These are phyloP conservation scores for Spodoptera frugiperda DNA, from an alignment of 1,140 invertebrate species.

Conservation along the genomic window DNA sequence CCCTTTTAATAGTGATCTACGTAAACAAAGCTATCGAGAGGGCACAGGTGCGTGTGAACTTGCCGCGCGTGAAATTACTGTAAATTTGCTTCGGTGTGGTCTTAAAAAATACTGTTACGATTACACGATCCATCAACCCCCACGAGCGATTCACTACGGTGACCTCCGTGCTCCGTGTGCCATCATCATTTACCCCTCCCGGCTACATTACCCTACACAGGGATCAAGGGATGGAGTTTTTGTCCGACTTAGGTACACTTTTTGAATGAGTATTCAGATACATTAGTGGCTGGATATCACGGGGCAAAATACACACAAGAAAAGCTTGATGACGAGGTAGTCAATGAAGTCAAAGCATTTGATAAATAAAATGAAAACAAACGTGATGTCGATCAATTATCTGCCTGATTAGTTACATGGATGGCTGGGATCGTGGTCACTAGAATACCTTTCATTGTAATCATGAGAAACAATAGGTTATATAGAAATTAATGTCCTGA, in stretches of 20 bases:
- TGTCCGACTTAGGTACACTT: neutral
- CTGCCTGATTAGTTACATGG: neutral
- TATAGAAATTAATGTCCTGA: slow-evolving; percentile 67
- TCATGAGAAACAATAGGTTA: slow-evolving; percentile 68
- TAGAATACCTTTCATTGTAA: slow-evolving; percentile 64
- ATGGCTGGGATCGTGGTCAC: neutral
- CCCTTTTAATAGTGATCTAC: slow-evolving; percentile 51
- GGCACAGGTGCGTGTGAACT: slow-evolving; percentile 81
- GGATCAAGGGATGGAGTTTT: slow-evolving; percentile 58
- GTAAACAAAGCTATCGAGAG: slow-evolving; percentile 53
- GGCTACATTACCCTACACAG: slow-evolving; percentile 57
- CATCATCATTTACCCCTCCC: slow-evolving; percentile 74
- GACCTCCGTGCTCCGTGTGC: slow-evolving; percentile 64
- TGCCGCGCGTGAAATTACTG: slow-evolving; percentile 81
- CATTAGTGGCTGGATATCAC: neutral
- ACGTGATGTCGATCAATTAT: neutral
- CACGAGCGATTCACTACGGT: slow-evolving; percentile 73
- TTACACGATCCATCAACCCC: slow-evolving; percentile 81
- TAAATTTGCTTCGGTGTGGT: slow-evolving; percentile 82
- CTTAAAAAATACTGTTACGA: slow-evolving; percentile 75
- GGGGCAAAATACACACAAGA: neutral
- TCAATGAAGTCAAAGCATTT: neutral
- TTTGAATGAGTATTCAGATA: neutral
- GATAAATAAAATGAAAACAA: slow-evolving; percentile 12
- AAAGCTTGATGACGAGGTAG: neutral